Conservation (phyloP, 2,797 vertebrate species). For the Harpagifer antarcticus region DNA sequence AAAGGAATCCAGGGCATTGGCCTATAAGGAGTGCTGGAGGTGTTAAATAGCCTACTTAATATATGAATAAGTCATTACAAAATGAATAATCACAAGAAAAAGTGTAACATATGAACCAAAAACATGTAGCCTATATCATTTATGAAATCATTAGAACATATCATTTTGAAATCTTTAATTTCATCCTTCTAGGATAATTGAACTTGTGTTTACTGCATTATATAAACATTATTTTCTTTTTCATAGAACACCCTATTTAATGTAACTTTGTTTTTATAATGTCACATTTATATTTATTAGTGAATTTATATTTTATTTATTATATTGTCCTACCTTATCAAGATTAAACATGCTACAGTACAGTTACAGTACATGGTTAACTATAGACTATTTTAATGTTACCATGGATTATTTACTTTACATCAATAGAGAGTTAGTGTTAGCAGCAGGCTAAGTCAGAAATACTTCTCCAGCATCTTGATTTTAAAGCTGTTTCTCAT, state of each 20-base stretch:
- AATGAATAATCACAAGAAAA: neutral
- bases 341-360: too few species aligned
- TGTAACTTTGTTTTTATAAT: neutral
- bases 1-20: conserved; percentile 7
- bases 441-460: too few species aligned
- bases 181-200: neutral
- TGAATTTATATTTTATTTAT: too few species aligned
- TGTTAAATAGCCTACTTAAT: neutral
- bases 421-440: too few species aligned
- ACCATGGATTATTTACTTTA: neutral
- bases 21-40: neutral
- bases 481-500: too few species aligned
- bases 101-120: neutral
- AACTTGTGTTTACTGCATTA: neutral
- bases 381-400: neutral
- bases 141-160: neutral
- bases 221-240: too few species aligned
- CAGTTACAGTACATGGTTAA: too few species aligned
- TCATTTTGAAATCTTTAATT: neutral
- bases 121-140: neutral
- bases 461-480: too few species aligned
- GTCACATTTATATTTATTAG: too few species aligned
- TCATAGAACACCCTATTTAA: neutral
- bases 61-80: neutral
- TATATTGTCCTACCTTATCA: too few species aligned